Conservation (phyloP, 2,888 invertebrate genomes). For the Ephialtes manifestator region DNA sequence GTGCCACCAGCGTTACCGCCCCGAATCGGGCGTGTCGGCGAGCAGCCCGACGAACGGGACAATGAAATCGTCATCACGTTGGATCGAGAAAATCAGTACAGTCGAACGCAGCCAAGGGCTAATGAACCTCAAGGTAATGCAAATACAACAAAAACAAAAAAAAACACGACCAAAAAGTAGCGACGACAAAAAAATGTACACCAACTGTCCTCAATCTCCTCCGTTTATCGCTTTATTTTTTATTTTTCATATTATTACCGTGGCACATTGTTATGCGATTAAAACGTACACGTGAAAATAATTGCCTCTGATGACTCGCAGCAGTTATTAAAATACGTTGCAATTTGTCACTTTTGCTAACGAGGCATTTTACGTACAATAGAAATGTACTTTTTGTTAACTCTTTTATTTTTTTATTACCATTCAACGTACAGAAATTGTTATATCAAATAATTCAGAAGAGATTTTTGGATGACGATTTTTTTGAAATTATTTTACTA, state of each 20-base stretch:
- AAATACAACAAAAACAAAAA: slow-evolving; percentile 58
- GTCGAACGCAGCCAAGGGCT: slow-evolving; percentile 87
- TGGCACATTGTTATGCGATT: slow-evolving; percentile 33
- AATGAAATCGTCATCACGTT: slow-evolving; percentile 90
- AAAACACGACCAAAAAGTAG: slow-evolving; percentile 37
- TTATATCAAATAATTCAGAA: background rate
- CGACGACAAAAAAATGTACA: slow-evolving; percentile 1
- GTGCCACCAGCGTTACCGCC: slow-evolving; percentile 83
- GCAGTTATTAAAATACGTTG: background rate
- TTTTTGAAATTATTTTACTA: no score
- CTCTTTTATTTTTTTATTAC: background rate
- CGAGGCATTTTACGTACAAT: background rate
- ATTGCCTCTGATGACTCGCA: background rate
- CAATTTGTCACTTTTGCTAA: background rate
- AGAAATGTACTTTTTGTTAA: no score
- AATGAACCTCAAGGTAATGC: slow-evolving; percentile 86
- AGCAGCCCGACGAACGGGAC: slow-evolving; percentile 88
- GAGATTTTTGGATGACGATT: background rate
- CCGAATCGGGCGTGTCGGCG: slow-evolving; percentile 87
- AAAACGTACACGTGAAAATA: background rate
- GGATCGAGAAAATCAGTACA: slow-evolving; percentile 89
- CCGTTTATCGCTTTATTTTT: slow-evolving; percentile 44
- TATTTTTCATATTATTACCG: slow-evolving; percentile 24
- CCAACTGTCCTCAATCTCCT: slow-evolving; percentile 42
- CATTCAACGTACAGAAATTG: background rate